Percentiles rank a stretch among this genome's conserved stretches.
phyloP scores from a whole-genome alignment of 2,113 vertebrate species.

The Alces alces region DNA sequence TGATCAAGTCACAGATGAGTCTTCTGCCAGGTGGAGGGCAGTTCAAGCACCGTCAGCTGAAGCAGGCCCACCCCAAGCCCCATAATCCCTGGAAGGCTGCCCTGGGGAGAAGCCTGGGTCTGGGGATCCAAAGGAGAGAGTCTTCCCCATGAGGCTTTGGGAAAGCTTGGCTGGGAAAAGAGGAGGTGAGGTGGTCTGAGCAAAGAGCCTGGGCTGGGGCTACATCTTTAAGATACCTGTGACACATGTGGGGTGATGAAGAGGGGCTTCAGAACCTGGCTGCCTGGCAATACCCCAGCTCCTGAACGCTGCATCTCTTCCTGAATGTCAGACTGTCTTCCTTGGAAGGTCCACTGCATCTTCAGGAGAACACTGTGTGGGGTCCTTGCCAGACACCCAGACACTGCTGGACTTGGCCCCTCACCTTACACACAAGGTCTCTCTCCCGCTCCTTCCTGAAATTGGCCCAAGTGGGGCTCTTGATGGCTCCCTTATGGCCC shows the following conservation, averaged over 20 bases:
- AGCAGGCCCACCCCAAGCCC: accelerated
- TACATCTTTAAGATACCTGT: background rate
- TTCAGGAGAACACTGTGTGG: background rate
- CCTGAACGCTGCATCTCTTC: background rate
- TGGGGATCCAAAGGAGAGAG: background rate
- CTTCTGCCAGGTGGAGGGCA: background rate
- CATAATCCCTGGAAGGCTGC: background rate
- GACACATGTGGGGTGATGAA: background rate
- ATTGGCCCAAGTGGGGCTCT: too few relatives aligned
- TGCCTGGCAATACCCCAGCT: accelerated
- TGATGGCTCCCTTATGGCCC: background rate
- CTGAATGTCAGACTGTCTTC: background rate
- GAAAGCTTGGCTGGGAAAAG: background rate
- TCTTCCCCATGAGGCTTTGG: background rate
- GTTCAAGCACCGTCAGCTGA: background rate
- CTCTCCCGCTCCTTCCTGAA: background rate
- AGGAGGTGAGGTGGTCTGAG: background rate
- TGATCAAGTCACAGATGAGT: too few relatives aligned
- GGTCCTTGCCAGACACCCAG: background rate
- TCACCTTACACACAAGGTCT: background rate
- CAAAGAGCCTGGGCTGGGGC: too few relatives aligned
- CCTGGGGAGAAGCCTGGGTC: background rate
- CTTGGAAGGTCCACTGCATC: background rate
- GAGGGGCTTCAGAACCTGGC: background rate
- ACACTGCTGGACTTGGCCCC: background rate